Evolutionary conservation across 2,797 vertebrate genomes (phyloP).

Genomic region (Pachyuromys duprasi): DNA sequence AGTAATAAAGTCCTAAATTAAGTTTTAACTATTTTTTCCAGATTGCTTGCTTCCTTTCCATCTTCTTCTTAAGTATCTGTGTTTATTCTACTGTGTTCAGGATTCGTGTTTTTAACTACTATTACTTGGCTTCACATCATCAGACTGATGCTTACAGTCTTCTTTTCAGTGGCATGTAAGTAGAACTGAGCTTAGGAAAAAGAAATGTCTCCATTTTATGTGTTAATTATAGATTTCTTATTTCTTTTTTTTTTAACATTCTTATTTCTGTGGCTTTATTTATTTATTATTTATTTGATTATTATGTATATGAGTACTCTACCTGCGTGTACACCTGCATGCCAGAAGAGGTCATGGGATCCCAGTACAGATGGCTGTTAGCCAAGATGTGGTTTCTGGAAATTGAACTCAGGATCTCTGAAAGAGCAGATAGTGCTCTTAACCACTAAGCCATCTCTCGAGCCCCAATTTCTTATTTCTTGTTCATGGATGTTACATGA

Average conservation of each 20-base stretch:
- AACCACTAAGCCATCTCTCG: too few species aligned
- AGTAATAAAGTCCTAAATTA: neutral
- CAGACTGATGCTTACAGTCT: constrained; percentile 99
- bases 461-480: neutral
- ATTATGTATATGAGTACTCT: too few species aligned
- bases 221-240: neutral
- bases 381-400: too few species aligned
- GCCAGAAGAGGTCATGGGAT: too few species aligned
- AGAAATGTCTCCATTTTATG: neutral
- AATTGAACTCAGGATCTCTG: too few species aligned
- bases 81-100: constrained; percentile 99
- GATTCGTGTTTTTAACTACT: constrained; percentile 98
- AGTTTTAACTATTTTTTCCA: constrained; percentile 77
- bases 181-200: constrained; percentile 59
- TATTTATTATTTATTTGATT: too few species aligned
- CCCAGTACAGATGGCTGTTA: too few species aligned
- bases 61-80: constrained; percentile 98
- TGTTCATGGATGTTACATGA: neutral
- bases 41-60: constrained; percentile 98
- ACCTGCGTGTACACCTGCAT: too few species aligned
- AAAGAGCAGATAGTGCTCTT: too few species aligned
- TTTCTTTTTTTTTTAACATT: neutral
- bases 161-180: constrained; percentile 99
- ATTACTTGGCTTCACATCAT: constrained; percentile 98
- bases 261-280: too few species aligned